Percentiles rank a stretch among this genome's conserved stretches.
Evolutionary conservation across 2,888 invertebrate genomes (phyloP).

Genomic region (Syrista parreyssii): DNA sequence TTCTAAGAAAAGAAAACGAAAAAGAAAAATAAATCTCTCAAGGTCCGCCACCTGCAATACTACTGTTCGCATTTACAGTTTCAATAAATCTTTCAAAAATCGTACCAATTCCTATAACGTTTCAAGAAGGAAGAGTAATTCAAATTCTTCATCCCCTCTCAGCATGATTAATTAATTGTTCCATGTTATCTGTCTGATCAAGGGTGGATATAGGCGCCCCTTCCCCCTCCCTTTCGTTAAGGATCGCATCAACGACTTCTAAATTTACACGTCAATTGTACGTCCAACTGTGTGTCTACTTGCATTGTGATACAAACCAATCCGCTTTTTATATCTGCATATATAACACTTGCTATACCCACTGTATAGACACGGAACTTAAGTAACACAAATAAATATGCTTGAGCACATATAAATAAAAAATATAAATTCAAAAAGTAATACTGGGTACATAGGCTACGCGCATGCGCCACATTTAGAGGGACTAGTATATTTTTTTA

Average conservation of each 20-base stretch:
- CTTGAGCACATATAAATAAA: background rate
- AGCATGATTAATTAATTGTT: conserved; percentile 32
- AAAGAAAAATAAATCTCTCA: no score
- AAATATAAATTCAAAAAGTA: background rate
- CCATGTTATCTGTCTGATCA: conserved; percentile 51
- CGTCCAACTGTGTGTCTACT: conserved; percentile 30
- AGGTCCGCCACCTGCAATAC: no score
- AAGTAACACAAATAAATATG: no score
- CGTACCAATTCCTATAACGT: no score
- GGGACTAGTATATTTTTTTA: no score
- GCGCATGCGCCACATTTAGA: no score
- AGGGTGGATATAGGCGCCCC: conserved; percentile 60
- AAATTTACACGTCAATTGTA: conserved; percentile 52
- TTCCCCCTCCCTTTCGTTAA: conserved; percentile 61
- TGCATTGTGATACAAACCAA: background rate
- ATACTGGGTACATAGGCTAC: no score
- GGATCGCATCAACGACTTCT: conserved; percentile 59
- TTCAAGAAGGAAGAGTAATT: no score
- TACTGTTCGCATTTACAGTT: no score
- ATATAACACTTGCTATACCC: background rate
- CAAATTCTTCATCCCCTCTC: background rate
- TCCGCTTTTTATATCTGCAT: background rate
- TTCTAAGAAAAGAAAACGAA: no score
- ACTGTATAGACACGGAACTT: no score
- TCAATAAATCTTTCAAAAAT: no score